Evolutionary conservation across 2,113 vertebrate species (phyloP).

Genomic region (Tylochromis polylepis): DNA sequence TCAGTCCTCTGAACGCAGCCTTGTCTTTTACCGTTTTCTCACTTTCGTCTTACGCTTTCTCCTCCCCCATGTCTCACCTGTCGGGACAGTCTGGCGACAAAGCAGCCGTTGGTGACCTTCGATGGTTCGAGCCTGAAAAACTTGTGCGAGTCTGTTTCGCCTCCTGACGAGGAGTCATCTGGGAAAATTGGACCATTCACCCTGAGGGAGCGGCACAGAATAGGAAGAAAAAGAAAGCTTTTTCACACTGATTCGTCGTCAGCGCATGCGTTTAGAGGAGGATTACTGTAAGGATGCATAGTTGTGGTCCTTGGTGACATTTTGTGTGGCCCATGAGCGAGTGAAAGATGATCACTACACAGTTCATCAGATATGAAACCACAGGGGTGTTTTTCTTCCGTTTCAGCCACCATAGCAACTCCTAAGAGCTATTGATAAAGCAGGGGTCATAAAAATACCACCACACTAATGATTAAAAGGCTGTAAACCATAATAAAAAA

Average conservation of each 20-base stretch:
- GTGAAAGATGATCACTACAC: not conserved
- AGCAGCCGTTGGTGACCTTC: slow-evolving; percentile 82
- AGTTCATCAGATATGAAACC: not conserved
- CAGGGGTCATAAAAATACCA: not conserved
- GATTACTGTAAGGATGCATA: not conserved
- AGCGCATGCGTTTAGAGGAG: not conserved
- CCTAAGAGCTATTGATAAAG: not conserved
- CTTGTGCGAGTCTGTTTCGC: slow-evolving; percentile 42
- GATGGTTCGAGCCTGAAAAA: slow-evolving; percentile 83
- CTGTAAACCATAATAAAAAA: not conserved
- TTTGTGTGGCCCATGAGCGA: not conserved
- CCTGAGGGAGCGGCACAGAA: slow-evolving; percentile 60
- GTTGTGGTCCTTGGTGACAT: not conserved
- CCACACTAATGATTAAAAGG: not conserved
- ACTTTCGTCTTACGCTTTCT: not conserved
- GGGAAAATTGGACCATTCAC: slow-evolving; percentile 78
- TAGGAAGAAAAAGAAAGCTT: not conserved
- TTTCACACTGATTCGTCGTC: not conserved
- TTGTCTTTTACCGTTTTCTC: not conserved
- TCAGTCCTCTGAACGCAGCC: not conserved
- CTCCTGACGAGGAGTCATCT: slow-evolving; percentile 46
- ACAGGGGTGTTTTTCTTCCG: not conserved
- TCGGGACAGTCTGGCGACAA: slow-evolving; percentile 82
- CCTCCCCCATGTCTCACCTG: slow-evolving; percentile 76
- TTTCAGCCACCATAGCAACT: not conserved